Conservation (phyloP, 2,113 vertebrate genomes). For the Pedionomus torquatus region DNA sequence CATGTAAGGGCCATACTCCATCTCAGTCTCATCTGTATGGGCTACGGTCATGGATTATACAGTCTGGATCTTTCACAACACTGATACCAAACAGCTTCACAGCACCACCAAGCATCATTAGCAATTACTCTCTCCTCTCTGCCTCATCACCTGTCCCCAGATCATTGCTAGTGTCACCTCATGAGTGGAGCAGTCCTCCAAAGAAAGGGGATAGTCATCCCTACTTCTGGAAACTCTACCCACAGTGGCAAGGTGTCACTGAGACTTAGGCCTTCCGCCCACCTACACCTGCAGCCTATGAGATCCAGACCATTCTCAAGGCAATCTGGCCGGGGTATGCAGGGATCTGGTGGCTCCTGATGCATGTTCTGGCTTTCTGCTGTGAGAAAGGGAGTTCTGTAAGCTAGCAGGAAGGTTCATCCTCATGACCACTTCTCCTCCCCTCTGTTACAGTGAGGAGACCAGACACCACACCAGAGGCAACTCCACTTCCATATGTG, state of each 20-base stretch:
- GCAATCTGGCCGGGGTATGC: not conserved
- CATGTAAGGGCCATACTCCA: not conserved
- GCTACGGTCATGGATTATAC: not conserved
- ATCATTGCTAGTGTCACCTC: not conserved
- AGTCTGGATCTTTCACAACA: not conserved
- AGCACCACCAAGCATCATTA: not conserved
- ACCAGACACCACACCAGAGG: not conserved
- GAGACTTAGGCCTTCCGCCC: not conserved
- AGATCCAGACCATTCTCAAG: not conserved
- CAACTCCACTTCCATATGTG: not conserved
- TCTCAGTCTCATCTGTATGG: not conserved
- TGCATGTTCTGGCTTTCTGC: not conserved
- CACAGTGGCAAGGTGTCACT: not conserved
- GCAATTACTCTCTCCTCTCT: no score
- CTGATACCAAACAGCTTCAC: not conserved
- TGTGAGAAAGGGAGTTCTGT: not conserved
- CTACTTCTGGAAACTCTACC: not conserved
- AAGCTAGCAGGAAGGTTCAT: not conserved
- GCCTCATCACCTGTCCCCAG: no score
- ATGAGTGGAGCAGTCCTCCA: not conserved
- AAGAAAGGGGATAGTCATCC: not conserved
- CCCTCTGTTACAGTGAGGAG: not conserved
- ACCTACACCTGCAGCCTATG: not conserved
- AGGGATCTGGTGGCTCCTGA: not conserved
- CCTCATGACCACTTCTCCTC: rapidly evolving